Percentiles rank a stretch among this genome's conserved stretches.
Conservation (phyloP, 2,797 vertebrate genomes). For the Streptopelia turtur region DNA sequence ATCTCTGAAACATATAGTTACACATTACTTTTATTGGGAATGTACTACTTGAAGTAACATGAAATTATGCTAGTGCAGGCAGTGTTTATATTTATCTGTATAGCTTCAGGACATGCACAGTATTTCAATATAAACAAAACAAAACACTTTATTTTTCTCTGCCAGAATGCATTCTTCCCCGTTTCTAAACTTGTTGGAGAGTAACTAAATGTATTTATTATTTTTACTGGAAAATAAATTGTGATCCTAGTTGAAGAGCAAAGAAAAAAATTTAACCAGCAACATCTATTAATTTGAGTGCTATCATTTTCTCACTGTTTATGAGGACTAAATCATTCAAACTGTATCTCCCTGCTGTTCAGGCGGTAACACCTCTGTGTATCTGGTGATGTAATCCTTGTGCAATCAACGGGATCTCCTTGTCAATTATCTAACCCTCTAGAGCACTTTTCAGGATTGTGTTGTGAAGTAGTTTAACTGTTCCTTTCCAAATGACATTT, state of each 20-base stretch:
- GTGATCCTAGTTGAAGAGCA: background rate
- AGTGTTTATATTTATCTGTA: slow-evolving; percentile 12
- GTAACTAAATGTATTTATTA: background rate
- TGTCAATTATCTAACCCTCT: background rate
- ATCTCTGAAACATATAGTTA: background rate
- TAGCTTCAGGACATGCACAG: background rate
- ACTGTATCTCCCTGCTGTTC: background rate
- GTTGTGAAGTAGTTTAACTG: background rate
- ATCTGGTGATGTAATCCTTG: background rate
- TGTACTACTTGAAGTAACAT: background rate
- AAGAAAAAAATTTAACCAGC: background rate
- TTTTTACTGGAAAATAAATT: slow-evolving; percentile 28
- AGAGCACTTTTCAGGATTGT: background rate
- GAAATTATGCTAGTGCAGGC: background rate
- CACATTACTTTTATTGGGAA: background rate
- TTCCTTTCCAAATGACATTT: background rate
- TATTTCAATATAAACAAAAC: background rate
- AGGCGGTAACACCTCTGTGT: background rate
- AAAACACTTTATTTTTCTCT: background rate
- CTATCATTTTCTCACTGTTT: background rate
- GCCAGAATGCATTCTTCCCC: background rate
- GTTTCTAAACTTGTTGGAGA: background rate
- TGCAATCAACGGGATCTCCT: background rate
- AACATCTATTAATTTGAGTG: background rate
- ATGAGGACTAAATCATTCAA: background rate